Evolutionary conservation across 2,888 invertebrate genomes (phyloP).

Genomic region (Clepsis dumicolana): DNA sequence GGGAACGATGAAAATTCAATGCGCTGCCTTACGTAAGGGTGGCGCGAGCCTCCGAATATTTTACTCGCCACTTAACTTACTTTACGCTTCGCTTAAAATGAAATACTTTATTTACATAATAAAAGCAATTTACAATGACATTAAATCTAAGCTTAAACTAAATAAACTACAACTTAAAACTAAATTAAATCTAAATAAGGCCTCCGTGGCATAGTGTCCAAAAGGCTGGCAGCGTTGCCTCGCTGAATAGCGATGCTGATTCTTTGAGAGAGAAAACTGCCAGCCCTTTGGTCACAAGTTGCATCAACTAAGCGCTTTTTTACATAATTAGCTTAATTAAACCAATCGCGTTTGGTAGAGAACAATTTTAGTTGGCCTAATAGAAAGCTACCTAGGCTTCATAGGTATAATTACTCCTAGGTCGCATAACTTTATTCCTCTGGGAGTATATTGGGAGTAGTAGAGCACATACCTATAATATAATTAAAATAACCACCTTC

Average conservation of each 20-base stretch:
- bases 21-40: constrained; percentile 64
- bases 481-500: background rate
- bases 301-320: too few species aligned
- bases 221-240: too few species aligned
- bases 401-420: background rate
- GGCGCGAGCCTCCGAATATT: constrained; percentile 26
- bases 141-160: too few species aligned
- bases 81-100: background rate
- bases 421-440: background rate
- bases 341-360: background rate
- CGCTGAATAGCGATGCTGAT: too few species aligned
- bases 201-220: too few species aligned
- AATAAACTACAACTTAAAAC: too few species aligned
- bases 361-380: constrained; percentile 11
- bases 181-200: too few species aligned
- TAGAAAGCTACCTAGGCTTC: background rate
- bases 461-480: too few species aligned
- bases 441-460: background rate
- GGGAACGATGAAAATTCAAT: constrained; percentile 68
- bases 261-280: too few species aligned
- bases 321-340: constrained; percentile 1
- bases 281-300: too few species aligned
- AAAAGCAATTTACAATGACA: too few species aligned
- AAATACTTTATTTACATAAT: too few species aligned
- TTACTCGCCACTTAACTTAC: constrained; percentile 14